These are phyloP conservation scores for Dendrocincla fuliginosa DNA, from an alignment of 2,797 vertebrate species.

Conservation along the genomic window DNA sequence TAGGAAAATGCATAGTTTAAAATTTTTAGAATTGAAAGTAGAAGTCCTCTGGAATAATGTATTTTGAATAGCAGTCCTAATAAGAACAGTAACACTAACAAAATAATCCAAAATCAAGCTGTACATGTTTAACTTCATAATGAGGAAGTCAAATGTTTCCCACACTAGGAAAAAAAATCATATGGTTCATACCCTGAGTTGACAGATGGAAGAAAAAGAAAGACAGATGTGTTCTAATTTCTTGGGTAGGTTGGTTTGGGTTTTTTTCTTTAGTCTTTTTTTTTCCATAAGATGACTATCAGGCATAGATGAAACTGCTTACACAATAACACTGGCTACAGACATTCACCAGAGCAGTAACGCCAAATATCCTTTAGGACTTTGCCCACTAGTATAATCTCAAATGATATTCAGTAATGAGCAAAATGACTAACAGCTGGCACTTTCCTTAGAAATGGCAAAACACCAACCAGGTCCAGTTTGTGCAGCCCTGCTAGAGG, in stretches of 20 bases:
- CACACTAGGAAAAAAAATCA: not conserved
- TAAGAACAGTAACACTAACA: not conserved
- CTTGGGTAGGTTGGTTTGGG: not conserved
- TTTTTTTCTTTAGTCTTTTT: not conserved
- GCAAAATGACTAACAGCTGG: slow-evolving; percentile 46
- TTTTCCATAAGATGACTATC: not conserved
- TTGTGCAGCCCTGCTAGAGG: not conserved
- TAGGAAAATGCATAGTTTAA: not conserved
- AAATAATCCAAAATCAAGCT: not conserved
- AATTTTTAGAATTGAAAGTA: not conserved
- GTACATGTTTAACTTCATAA: slow-evolving; percentile 1
- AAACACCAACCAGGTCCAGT: not conserved
- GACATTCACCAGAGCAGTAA: slow-evolving; percentile 6
- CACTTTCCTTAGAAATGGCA: not conserved
- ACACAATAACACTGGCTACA: not conserved
- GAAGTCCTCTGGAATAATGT: not conserved
- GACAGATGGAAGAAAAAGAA: slow-evolving; percentile 66
- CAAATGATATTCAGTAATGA: not conserved
- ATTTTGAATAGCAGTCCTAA: not conserved
- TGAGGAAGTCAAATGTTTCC: slow-evolving; percentile 20
- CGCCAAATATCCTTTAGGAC: slow-evolving; percentile 32
- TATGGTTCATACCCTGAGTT: not conserved
- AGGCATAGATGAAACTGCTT: slow-evolving; percentile 23
- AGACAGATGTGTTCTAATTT: slow-evolving; percentile 69
- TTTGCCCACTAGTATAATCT: slow-evolving; percentile 4